These are phyloP conservation scores for Vultur gryphus DNA, from an alignment of 2,797 vertebrate genomes.

Conservation along the genomic window DNA sequence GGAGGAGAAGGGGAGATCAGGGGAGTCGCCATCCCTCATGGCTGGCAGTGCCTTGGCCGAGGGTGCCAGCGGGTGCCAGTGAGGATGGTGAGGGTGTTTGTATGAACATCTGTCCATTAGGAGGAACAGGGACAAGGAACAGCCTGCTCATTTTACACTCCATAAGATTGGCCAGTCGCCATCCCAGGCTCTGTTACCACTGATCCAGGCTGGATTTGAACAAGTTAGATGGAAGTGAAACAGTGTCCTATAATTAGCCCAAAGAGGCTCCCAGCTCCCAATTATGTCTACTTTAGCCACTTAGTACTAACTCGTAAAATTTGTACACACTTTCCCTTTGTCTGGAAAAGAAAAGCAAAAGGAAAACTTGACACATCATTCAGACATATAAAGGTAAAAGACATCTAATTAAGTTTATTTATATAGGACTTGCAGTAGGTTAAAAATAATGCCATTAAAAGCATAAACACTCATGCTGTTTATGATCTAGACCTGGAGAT, in stretches of 20 bases:
- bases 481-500: background rate
- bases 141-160: background rate
- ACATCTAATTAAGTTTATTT: background rate
- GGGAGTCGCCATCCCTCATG: too few relatives aligned
- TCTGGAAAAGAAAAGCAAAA: background rate
- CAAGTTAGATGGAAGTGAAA: background rate
- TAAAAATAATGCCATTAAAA: background rate
- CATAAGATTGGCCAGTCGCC: background rate
- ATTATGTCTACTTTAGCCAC: background rate
- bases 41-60: background rate
- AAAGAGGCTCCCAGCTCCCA: background rate
- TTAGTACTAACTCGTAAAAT: background rate
- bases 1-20: background rate
- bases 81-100: background rate
- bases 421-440: fast-evolving
- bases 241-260: background rate
- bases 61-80: background rate
- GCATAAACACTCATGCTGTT: fast-evolving
- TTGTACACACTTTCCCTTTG: background rate
- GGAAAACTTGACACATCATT: background rate
- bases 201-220: background rate
- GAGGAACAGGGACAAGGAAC: background rate
- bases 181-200: background rate
- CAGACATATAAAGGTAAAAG: background rate
- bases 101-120: background rate